Evolutionary conservation across 2,888 invertebrate species (phyloP), one percentile per base, ranked within the genome.

Genomic region (Drosophila merina): DNA sequence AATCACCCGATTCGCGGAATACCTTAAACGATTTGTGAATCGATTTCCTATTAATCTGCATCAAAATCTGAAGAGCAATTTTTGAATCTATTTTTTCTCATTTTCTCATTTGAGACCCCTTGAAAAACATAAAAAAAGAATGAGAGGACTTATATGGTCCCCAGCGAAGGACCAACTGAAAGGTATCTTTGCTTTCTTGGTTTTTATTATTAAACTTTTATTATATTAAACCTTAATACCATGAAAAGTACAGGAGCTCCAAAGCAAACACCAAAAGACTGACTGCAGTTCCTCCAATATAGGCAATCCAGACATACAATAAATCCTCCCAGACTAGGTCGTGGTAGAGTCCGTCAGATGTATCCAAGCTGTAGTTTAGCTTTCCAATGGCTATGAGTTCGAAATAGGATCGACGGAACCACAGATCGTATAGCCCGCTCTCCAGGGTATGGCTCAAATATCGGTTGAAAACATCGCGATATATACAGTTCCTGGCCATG

Each of bases 401-500:
- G 1, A 66, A 26, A 28, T 76, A 85, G 9, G 51, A 45, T 0
- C 8, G 31, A 5, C 9, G 25, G 4, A 66, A 57, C 86, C 86
- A 86, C 3, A 62, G 25, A 0, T 5, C 1, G 5, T 77, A 68
- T 2, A 86, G 58, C 0, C 86, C 86, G 8, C 73, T 68, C 7
- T 58, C 44, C 0, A 73, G 62, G 0, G 70, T 54, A 0, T 62
- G 31, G 0, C 73, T 30, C 6, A 78, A 58, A 36, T 66, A 76
- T 4, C 52, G 60, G 60, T 82, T 74, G 6, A 86, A 60, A 4
- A 45, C 26, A 14, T 71, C 50, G 1, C 59, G 57, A 12, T 59
- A 87, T 14, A 86, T 68, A 1, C 75, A 79, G 31, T 87, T 78
- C 2, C 31, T 20, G 4, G 76, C 71, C 42, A 88, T 20, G 0